Base-by-base conservation (phyloP, 2,888 invertebrate genomes). In the Volucella bombylans region DNA sequence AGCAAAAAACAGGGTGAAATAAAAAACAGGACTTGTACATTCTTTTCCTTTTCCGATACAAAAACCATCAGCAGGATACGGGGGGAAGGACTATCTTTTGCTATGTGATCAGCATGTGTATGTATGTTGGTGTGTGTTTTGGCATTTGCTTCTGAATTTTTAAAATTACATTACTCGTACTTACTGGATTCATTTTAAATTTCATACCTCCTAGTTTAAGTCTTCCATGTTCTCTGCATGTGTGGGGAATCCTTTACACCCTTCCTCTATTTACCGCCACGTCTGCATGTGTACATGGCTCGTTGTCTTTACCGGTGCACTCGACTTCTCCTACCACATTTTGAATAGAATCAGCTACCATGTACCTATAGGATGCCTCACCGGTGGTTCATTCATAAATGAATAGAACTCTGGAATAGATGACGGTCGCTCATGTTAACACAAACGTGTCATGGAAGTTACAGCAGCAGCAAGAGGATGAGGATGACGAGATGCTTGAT, bases 151-250 rank as follows among this genome's bases (percentile, higher is more conserved):
- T 81, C 82, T 87, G 86, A 87, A 87, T 87, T 86, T 87, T 87
- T 87, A 82, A 87, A 87, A 86, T 87, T 83, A 87, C 87, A 87
- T 87, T 87, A 86, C 86, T n/a, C n/a, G n/a, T n/a, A n/a, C n/a
- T 73, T 69, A 52, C 65, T 55, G 77, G 54, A 68, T 77, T 77
- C 82, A 81, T 74, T 71, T 52, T 59, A 71, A 77, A 54, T 50
- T 61, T 61, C 59, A 18, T 55, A n/a, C 14, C 62, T 23, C 41
- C 12, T 38, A 23, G 38, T 64, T 47, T 54, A 11, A 15, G n/a
- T 45, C 43, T 61, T n/a, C 43, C 31, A 15, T 8, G 2, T 39
- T 11, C 31, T 43, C 31, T 31, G 31, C 31, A 31, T 31, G 31
- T 31, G 31, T 31, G 4, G 31, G 31, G 31, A 6, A 47, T 61